phyloP scores from a whole-genome alignment of 2,888 invertebrate species.

The Chymomyza procnemis region DNA sequence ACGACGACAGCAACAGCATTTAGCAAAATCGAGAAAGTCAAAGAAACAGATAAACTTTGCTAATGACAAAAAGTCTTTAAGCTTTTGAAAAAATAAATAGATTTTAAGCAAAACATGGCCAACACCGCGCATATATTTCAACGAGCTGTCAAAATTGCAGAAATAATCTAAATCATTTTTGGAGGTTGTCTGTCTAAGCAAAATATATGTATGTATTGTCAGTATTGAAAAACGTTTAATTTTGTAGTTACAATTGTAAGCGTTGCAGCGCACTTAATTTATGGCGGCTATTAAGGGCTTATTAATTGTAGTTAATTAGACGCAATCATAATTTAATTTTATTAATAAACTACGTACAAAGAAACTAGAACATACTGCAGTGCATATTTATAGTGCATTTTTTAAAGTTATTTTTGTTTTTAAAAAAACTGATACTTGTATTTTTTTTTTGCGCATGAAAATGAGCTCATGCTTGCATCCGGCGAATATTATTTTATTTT shows the following conservation, averaged over 20 bases:
- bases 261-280: background rate
- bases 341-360: background rate
- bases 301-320: background rate
- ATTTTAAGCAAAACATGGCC: background rate
- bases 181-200: background rate
- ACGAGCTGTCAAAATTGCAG: background rate
- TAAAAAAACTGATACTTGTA: background rate
- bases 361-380: background rate
- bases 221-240: background rate
- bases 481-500: constrained; percentile 2
- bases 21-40: constrained; percentile 30
- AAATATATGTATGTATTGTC: background rate
- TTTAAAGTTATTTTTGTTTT: background rate
- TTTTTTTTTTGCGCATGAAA: background rate
- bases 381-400: background rate
- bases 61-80: background rate
- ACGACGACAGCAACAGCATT: constrained; percentile 29
- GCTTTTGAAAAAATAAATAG: background rate
- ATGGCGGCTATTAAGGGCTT: background rate
- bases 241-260: background rate
- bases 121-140: background rate
- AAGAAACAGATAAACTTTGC: background rate
- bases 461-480: constrained; percentile 28
- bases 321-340: background rate
- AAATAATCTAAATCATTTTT: background rate